These are phyloP conservation scores for Acronicta aceris DNA, from an alignment of 2,888 invertebrate species.

Conservation along the genomic window DNA sequence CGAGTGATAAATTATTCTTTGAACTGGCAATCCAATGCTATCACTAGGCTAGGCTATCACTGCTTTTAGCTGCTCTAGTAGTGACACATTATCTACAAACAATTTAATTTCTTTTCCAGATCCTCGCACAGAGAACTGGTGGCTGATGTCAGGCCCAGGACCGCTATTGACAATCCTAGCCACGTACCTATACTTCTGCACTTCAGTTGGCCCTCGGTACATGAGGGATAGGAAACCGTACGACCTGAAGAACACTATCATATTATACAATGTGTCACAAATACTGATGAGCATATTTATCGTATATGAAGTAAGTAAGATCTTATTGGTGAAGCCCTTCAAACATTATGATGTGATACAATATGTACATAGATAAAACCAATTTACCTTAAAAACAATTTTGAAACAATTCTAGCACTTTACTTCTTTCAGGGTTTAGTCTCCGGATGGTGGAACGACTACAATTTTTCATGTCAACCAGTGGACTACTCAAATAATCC, in stretches of 20 bases:
- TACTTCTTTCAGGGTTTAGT: conserved; percentile 80
- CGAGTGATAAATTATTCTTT: too few species aligned
- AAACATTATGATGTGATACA: too few species aligned
- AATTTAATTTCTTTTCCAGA: conserved; percentile 83
- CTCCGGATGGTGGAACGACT: conserved; percentile 88
- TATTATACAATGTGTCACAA: conserved; percentile 96
- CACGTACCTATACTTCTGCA: conserved; percentile 92
- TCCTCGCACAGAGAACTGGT: conserved; percentile 93
- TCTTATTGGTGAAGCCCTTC: too few species aligned
- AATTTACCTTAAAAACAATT: too few species aligned
- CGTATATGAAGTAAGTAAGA: conserved; percentile 80
- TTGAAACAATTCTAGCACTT: background rate
- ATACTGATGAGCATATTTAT: conserved; percentile 95
- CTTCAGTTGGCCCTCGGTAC: conserved; percentile 92
- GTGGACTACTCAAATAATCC: conserved; percentile 90
- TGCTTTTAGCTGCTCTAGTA: too few species aligned
- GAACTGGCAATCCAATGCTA: too few species aligned
- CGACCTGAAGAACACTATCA: conserved; percentile 92
- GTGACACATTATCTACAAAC: too few species aligned
- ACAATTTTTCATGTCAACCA: conserved; percentile 93
- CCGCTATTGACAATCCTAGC: conserved; percentile 91
- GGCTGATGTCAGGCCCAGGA: conserved; percentile 93
- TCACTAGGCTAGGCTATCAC: too few species aligned
- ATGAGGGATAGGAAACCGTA: conserved; percentile 93
- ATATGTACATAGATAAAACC: too few species aligned